Percentiles rank a stretch among this genome's conserved stretches.
These are phyloP conservation scores for Ifrita kowaldi DNA, from an alignment of 2,113 vertebrate species.

Conservation along the genomic window DNA sequence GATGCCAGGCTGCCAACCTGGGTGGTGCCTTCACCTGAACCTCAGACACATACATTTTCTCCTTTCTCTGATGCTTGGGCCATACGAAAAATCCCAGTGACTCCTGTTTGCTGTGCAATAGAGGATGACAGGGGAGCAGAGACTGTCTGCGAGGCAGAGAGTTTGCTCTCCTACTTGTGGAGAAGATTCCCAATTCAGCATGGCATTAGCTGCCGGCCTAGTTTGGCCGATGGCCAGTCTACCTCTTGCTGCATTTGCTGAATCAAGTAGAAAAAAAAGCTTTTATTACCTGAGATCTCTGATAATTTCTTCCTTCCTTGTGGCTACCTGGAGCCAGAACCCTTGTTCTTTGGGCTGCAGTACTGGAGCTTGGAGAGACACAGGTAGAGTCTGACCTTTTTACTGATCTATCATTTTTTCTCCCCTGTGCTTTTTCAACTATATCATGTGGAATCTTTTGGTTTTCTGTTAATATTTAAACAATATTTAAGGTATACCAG, in stretches of 20 bases:
- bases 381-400: neutral
- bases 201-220: rapidly evolving
- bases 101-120: neutral
- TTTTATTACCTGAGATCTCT: neutral
- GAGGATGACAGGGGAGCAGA: neutral
- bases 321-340: neutral
- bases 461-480: neutral
- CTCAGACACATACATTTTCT: neutral
- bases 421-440: neutral
- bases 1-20: neutral
- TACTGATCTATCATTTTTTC: neutral
- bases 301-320: neutral
- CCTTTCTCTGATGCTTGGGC: neutral
- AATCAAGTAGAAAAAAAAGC: neutral
- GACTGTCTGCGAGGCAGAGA: neutral
- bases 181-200: neutral
- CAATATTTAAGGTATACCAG: neutral
- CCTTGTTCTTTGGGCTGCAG: neutral
- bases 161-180: neutral
- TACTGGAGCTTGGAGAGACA: neutral
- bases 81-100: neutral
- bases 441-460: neutral
- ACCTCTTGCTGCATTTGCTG: neutral
- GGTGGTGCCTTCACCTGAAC: neutral
- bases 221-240: neutral